phyloP scores from a whole-genome alignment of 2,888 invertebrate genomes.

The Melanophora roralis region DNA sequence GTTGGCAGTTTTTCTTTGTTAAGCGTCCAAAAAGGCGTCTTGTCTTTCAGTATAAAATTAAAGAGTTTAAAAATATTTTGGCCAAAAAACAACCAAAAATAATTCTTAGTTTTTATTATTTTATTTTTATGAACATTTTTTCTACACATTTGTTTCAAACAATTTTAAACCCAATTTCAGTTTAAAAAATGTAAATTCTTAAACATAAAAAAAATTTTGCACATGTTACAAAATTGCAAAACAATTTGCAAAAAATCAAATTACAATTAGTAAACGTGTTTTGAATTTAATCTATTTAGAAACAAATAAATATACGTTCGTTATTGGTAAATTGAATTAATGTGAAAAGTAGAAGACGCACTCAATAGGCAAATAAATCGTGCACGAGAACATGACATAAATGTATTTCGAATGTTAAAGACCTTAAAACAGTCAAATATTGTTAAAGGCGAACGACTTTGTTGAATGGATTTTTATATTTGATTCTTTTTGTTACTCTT shows the following conservation, averaged over 20 bases:
- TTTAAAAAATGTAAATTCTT: not conserved
- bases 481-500: not conserved
- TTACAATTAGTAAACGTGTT: slow-evolving; percentile 15
- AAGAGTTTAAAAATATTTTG: no score
- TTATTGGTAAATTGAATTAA: not conserved
- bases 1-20: no score
- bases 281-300: not conserved
- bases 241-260: not conserved
- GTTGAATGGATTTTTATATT: not conserved
- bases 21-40: no score
- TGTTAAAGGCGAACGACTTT: not conserved
- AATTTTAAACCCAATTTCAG: no score
- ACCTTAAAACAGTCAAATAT: not conserved
- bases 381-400: not conserved
- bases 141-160: no score
- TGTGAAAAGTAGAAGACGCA: not conserved
- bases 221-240: slow-evolving; percentile 7
- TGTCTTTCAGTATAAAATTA: no score
- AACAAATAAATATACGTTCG: not conserved
- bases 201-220: not conserved
- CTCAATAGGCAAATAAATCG: not conserved
- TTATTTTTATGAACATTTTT: no score
- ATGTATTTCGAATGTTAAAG: not conserved
- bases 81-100: no score
- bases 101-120: no score